Evolutionary conservation across 2,113 vertebrate genomes (phyloP), one percentile per base, ranked within the genome.

Genomic region (Triplophysa rosa): DNA sequence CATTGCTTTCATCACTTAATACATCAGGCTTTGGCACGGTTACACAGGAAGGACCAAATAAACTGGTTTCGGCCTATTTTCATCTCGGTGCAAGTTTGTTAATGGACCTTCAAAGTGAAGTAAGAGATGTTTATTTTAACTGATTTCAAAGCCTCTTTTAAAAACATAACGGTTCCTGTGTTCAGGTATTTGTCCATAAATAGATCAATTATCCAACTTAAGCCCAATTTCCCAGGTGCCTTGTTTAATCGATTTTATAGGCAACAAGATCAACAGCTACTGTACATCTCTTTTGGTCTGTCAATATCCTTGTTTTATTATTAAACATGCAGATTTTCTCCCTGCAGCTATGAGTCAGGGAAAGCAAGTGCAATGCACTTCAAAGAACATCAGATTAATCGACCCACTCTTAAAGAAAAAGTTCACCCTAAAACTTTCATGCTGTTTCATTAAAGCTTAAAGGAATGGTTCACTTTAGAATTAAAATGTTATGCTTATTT

Each of bases 231-330:
- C 40, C 37, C 26, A 37, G n/a, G 14, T 40, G 33, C 29, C 23
- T 24, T 58, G 45, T 21, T 61, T 19, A 52, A 16, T 69, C 11
- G 14, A 61, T 63, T 70, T 11, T 21, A 62, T 3, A 17, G 70
- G 66, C 58, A 64, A n/a, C 59, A 56, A 78, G 11, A 56, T 2
- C 16, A 64, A 54, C 19, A 6, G 2, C 21, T 59, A 19, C n/a
- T n/a, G n/a, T n/a, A n/a, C 19, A 58, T 58, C 8, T 75, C 23
- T 40, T 74, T 56, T 37, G 13, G 14, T 23, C 29, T 56, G 67
- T 23, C 19, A 64, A 33, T n/a, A 58, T 1, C 13, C 16, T 37
- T 69, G 56, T 29, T 67, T 83, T 37, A 77, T 80, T 80, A 77
- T 71, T 83, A 47, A 77, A 11, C 70, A 54, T n/a, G 29, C 40